These are phyloP conservation scores for Selenia dentaria DNA, from an alignment of 2,888 invertebrate species.

Conservation along the genomic window DNA sequence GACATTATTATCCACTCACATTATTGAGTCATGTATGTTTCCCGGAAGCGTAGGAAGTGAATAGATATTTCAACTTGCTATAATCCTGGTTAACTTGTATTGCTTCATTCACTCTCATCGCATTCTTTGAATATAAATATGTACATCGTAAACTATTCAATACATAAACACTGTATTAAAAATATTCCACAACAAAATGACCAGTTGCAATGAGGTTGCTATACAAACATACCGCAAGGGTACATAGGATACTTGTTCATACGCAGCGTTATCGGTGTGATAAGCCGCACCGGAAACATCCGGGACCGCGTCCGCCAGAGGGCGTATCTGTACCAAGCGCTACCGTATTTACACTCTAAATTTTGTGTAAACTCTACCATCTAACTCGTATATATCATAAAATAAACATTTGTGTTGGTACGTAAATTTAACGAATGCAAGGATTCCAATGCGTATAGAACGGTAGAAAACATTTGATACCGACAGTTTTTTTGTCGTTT, in stretches of 20 bases:
- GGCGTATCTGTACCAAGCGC: constrained; percentile 47
- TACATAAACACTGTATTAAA: no score
- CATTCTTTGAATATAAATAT: no score
- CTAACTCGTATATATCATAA: constrained; percentile 48
- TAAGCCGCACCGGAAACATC: constrained; percentile 69
- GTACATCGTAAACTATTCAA: no score
- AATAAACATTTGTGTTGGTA: constrained; percentile 30
- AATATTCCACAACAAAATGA: background rate
- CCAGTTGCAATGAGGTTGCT: constrained; percentile 47
- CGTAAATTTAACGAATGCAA: constrained; percentile 10
- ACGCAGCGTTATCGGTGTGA: constrained; percentile 69
- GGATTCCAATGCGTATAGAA: constrained; percentile 8
- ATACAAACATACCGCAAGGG: constrained; percentile 21
- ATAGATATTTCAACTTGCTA: no score
- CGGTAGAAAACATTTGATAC: constrained; percentile 19
- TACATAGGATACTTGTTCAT: constrained; percentile 35
- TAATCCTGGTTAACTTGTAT: no score
- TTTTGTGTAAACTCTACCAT: constrained; percentile 24
- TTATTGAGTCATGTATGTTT: no score
- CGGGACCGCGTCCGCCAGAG: constrained; percentile 54
- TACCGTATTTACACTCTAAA: constrained; percentile 11
- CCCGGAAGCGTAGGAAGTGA: no score
- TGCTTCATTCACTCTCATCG: no score
- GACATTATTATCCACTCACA: no score
- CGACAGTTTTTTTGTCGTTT: constrained; percentile 8